Base-by-base conservation (phyloP, 2,113 vertebrate genomes). In the Narcine bancroftii region DNA sequence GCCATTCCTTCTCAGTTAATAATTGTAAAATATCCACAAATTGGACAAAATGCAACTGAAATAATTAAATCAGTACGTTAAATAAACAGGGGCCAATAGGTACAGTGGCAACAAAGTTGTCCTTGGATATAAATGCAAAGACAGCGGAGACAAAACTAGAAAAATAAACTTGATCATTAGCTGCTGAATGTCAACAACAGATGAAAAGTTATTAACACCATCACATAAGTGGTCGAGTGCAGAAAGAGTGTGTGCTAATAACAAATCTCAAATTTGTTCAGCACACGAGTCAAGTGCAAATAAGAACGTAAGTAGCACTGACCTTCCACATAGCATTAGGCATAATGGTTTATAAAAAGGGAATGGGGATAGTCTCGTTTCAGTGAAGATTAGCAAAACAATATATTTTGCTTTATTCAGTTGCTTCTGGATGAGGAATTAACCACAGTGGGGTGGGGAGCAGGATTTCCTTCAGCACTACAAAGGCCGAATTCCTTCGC, bases 101-200 rank as follows among this genome's bases (percentile, higher is more conserved):
- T 26, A n/a, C n/a, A 87, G 56, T 36, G 19, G 81, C 53, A 56
- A 85, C 81, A 50, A 65, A 69, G 47, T 45, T 91, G 39, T 45
- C 63, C 63, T 91, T 91, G 63, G 39, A 47, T 36, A 66, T n/a
- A n/a, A n/a, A n/a, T n/a, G n/a, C 42, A 91, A 91, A 66, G 63
- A 39, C 39, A 69, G 56, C 89, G 45, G 63, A 71, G 89, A 47
- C 42, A 15, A 71, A 91, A 91, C 69, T 91, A 91, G 65, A 91
- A 91, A 91, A 91, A 66, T 91, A 65, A 71, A 91, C 65, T 91
- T 91, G 89, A 69, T 71, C 63, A 91, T 36, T 91, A 19, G 60
- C 56, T 91, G 89, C 36, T 91, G 36, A 91, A 91, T 45, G 89
- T 91, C 65, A 69, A 42, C 39, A 71, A 4, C 63, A 91, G 65